phyloP scores from a whole-genome alignment of 1,140 invertebrate species.

The Achatina immaculata region DNA sequence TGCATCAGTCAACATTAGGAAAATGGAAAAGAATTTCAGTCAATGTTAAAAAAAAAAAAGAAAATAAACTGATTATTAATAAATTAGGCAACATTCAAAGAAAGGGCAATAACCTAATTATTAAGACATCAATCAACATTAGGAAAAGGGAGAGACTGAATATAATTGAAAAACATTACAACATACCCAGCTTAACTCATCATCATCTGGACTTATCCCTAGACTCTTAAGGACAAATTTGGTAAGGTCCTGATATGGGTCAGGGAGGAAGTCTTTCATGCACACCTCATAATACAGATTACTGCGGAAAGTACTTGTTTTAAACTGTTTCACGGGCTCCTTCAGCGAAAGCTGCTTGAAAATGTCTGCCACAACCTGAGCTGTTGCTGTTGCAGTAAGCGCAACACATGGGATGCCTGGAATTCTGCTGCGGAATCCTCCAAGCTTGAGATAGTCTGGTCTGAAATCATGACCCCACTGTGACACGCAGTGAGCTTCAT shows the following conservation, averaged over 20 bases:
- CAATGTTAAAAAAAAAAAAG: too few relatives aligned
- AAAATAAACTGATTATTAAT: too few relatives aligned
- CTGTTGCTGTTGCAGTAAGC: slow-evolving; percentile 91
- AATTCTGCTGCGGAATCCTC: slow-evolving; percentile 80
- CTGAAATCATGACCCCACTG: slow-evolving; percentile 99
- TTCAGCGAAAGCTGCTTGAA: slow-evolving; percentile 74
- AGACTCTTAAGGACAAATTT: slow-evolving; percentile 75
- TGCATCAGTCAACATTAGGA: too few relatives aligned
- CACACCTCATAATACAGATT: slow-evolving; percentile 82
- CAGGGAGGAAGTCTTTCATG: slow-evolving; percentile 85
- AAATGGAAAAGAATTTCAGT: too few relatives aligned
- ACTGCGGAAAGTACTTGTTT: slow-evolving; percentile 77
- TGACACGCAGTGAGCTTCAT: slow-evolving; percentile 98
- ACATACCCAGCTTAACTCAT: slow-evolving; percentile 59
- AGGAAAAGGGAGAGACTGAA: too few relatives aligned
- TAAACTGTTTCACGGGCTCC: slow-evolving; percentile 75
- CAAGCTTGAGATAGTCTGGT: slow-evolving; percentile 92
- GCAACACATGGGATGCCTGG: slow-evolving; percentile 74
- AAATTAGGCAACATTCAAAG: too few relatives aligned
- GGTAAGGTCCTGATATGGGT: slow-evolving; percentile 83
- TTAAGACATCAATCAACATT: too few relatives aligned
- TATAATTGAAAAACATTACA: too few relatives aligned
- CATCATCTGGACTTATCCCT: slow-evolving; percentile 45
- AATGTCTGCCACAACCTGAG: slow-evolving; percentile 76
- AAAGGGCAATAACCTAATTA: too few relatives aligned